Conservation (phyloP, 2,113 vertebrate species). For the Genyomyrus donnyi region DNA sequence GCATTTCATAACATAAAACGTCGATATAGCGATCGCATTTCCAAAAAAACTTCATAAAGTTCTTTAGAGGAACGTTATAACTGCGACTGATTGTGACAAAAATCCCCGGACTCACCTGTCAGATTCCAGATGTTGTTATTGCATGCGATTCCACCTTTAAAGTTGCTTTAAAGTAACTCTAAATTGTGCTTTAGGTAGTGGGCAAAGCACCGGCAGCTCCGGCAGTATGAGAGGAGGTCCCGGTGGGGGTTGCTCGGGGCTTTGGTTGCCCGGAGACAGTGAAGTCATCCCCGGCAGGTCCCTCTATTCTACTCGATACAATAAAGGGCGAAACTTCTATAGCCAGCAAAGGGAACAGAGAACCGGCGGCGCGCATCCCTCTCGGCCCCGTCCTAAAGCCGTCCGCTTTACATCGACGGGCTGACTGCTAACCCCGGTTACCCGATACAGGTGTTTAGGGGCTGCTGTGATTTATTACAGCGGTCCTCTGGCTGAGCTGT, state of each 20-base stretch:
- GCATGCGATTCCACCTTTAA: background rate
- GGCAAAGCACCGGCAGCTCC: background rate
- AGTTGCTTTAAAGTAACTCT: background rate
- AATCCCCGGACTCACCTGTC: background rate
- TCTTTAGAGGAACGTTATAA: background rate
- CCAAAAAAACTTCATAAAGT: background rate
- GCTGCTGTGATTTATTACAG: background rate
- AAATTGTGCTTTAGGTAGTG: background rate
- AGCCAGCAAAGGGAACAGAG: background rate
- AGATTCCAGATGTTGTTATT: background rate
- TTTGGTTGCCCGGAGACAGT: conserved; percentile 55
- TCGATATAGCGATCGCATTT: background rate
- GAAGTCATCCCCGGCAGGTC: conserved; percentile 41
- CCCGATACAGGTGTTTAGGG: background rate
- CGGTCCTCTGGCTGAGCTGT: background rate
- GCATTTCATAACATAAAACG: background rate
- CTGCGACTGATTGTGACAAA: background rate
- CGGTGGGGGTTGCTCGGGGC: conserved; percentile 44
- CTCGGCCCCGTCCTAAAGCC: conserved; percentile 5
- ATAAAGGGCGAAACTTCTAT: background rate
- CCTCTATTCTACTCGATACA: conserved; percentile 6
- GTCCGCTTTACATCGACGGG: background rate
- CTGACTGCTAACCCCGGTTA: background rate
- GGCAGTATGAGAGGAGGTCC: conserved; percentile 30
- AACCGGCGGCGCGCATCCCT: background rate